Evolutionary conservation across 2,888 invertebrate species (phyloP).

Genomic region (Koerneria pararmatus): DNA sequence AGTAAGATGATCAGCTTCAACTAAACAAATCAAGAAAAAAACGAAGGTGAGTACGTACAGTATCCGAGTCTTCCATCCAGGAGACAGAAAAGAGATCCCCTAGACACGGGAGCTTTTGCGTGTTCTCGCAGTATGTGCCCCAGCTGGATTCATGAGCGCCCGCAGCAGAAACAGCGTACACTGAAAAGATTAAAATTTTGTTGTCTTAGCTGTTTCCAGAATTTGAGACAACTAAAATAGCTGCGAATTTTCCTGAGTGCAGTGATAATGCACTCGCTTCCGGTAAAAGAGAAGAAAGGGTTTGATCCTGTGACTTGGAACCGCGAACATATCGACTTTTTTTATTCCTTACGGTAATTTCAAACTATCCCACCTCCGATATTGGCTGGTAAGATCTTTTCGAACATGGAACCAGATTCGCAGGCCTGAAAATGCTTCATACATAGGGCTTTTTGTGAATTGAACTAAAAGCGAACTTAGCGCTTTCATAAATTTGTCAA

Average conservation of each 20-base stretch:
- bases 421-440: conserved; percentile 62
- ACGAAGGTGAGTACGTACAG: conserved; percentile 44
- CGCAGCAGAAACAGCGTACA: conserved; percentile 68
- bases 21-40: too few species aligned
- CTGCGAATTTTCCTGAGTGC: not conserved
- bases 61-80: conserved; percentile 69
- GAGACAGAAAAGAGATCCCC: conserved; percentile 69
- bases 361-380: conserved; percentile 64
- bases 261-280: not conserved
- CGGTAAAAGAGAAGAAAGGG: too few species aligned
- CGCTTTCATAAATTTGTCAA: not conserved
- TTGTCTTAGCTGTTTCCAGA: conserved; percentile 12
- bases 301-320: too few species aligned
- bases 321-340: too few species aligned
- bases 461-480: not conserved
- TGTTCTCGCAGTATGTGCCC: conserved; percentile 67
- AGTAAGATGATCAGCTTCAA: not conserved
- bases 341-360: too few species aligned
- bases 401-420: conserved; percentile 69
- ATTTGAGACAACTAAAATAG: too few species aligned
- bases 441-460: not conserved
- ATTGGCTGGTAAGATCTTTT: conserved; percentile 63
- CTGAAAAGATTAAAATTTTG: conserved; percentile 57
- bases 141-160: conserved; percentile 67
- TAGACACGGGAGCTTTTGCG: conserved; percentile 59